Conservation (phyloP, 1,140 invertebrate species). For the Drosophila kurseongensis region DNA sequence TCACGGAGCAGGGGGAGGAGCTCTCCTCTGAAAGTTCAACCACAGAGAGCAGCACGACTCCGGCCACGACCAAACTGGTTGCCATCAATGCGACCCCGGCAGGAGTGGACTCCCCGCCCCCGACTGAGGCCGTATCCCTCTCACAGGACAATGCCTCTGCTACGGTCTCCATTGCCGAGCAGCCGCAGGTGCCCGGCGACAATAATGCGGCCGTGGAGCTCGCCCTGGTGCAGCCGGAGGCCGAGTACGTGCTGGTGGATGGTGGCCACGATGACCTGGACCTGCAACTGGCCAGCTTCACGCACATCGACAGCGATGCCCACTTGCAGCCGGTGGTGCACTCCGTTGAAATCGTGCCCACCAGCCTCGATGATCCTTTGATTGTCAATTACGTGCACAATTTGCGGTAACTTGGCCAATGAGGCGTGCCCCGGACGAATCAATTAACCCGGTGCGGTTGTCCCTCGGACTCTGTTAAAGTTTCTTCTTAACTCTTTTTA, state of each 20-base stretch:
- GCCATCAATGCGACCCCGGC: slow-evolving; percentile 67
- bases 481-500: slow-evolving; percentile 27
- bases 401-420: slow-evolving; percentile 54
- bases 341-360: slow-evolving; percentile 78
- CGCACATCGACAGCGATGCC: slow-evolving; percentile 73
- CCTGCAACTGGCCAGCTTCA: slow-evolving; percentile 70
- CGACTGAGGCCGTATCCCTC: slow-evolving; percentile 61
- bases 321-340: slow-evolving; percentile 79
- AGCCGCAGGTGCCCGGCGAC: slow-evolving; percentile 55
- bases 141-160: slow-evolving; percentile 60
- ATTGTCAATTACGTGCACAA: slow-evolving; percentile 80
- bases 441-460: slow-evolving; percentile 11
- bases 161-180: slow-evolving; percentile 63
- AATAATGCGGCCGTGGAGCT: slow-evolving; percentile 70
- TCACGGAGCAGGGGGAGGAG: slow-evolving; percentile 1
- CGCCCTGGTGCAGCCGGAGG: slow-evolving; percentile 70
- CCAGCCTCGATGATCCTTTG: slow-evolving; percentile 74
- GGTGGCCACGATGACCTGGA: slow-evolving; percentile 56
- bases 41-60: slow-evolving; percentile 42
- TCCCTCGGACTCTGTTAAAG: slow-evolving; percentile 54
- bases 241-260: slow-evolving; percentile 75
- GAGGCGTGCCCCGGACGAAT: neutral
- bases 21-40: slow-evolving; percentile 16
- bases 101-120: slow-evolving; percentile 27
- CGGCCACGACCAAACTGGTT: slow-evolving; percentile 65